These are phyloP conservation scores for Coptodon rendalli DNA, from an alignment of 2,113 vertebrate genomes.

Conservation along the genomic window DNA sequence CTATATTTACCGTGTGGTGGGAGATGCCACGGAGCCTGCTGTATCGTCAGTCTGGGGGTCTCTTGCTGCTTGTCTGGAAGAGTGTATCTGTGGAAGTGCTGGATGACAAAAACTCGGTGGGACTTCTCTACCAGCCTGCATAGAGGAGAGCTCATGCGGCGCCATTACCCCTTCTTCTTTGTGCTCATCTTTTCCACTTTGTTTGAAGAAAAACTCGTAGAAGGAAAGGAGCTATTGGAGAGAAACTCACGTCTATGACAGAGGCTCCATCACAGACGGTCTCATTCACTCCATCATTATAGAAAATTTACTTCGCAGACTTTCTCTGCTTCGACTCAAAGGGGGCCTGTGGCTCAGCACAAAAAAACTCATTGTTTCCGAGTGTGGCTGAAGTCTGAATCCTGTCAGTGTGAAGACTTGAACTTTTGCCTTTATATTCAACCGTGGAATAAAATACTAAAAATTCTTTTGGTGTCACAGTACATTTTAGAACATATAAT, in stretches of 20 bases:
- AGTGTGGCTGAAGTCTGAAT: constrained; percentile 25
- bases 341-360: constrained; percentile 4
- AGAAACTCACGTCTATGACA: constrained; percentile 17
- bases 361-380: constrained; percentile 33
- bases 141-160: constrained; percentile 33
- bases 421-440: constrained; percentile 21
- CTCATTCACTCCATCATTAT: constrained; percentile 43
- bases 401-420: constrained; percentile 18
- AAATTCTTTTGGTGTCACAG: background rate
- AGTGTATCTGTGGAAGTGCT: background rate
- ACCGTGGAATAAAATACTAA: background rate
- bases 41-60: background rate
- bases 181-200: constrained; percentile 33
- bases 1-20: background rate
- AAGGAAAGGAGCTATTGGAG: constrained; percentile 1
- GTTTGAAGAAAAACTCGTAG: constrained; percentile 3
- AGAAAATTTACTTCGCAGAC: constrained; percentile 26
- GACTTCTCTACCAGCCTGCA: constrained; percentile 15
- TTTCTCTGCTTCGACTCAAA: background rate
- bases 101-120: constrained; percentile 43
- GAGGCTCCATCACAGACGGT: background rate
- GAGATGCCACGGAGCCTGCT: background rate
- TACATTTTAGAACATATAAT: background rate
- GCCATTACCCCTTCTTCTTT: constrained; percentile 48
- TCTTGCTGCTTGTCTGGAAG: constrained; percentile 7